A percentile compares a stretch with the other conserved stretches of the same genome.
Evolutionary conservation across 1,140 invertebrate genomes (phyloP).

Genomic region (Sinonovacula constricta): DNA sequence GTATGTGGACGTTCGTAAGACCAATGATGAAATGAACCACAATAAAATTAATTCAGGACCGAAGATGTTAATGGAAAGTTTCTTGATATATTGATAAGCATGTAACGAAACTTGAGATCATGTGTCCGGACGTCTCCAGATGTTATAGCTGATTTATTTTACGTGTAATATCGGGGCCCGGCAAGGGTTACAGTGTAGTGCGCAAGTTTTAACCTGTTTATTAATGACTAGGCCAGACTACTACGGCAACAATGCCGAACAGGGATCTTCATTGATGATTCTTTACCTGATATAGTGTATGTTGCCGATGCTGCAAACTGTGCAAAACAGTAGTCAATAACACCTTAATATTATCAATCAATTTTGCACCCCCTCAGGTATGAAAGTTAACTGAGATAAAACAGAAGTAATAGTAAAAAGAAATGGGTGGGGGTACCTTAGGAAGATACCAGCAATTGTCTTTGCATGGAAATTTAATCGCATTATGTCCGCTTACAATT

Average conservation of each 20-base stretch:
- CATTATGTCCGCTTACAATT: slow-evolving; percentile 21
- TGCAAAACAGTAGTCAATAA: slow-evolving; percentile 5
- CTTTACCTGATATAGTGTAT: background rate
- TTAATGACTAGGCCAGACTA: slow-evolving; percentile 2
- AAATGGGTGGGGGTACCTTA: slow-evolving; percentile 13
- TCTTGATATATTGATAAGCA: slow-evolving; percentile 16
- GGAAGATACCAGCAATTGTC: too few relatives aligned
- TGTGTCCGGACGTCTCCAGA: slow-evolving; percentile 12
- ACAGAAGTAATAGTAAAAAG: slow-evolving; percentile 21
- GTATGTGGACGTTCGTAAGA: slow-evolving; percentile 31
- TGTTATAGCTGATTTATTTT: slow-evolving; percentile 21
- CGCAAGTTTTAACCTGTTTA: slow-evolving; percentile 7
- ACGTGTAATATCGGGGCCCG: slow-evolving; percentile 9
- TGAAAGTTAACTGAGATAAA: slow-evolving; percentile 30
- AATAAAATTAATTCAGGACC: background rate
- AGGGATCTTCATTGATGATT: slow-evolving; percentile 16
- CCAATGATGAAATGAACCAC: slow-evolving; percentile 30
- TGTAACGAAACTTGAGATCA: slow-evolving; percentile 21
- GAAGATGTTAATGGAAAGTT: slow-evolving; percentile 11
- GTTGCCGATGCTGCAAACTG: slow-evolving; percentile 14
- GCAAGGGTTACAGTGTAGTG: slow-evolving; percentile 14
- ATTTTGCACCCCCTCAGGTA: slow-evolving; percentile 13
- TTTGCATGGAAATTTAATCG: background rate
- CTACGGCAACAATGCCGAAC: background rate
- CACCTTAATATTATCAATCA: slow-evolving; percentile 8